phyloP scores from a whole-genome alignment of 2,113 vertebrate genomes.

The Dendropsophus ebraccatus region DNA sequence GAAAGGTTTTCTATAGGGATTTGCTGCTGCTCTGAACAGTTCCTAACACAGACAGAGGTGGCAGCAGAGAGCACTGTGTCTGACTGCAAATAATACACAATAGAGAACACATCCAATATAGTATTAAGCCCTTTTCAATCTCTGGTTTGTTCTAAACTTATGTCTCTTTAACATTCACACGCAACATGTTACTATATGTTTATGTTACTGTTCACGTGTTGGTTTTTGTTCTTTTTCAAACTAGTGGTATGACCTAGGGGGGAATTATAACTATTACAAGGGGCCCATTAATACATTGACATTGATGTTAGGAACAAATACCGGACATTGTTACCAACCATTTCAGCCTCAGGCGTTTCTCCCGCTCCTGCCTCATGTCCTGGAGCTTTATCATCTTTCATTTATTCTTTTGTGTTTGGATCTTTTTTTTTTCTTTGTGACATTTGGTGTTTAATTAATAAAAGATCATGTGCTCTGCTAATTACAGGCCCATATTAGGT shows the following conservation, averaged over 20 bases:
- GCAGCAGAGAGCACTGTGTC: no score
- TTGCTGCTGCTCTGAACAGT: no score
- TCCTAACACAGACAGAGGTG: no score
- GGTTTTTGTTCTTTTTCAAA: no score
- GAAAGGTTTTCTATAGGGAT: no score
- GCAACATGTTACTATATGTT: no score
- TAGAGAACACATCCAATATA: no score
- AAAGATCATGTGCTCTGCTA: background rate
- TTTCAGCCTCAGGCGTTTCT: background rate
- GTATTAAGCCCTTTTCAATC: no score
- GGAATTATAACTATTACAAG: background rate
- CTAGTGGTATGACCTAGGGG: background rate
- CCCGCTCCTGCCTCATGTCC: background rate
- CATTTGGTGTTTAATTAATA: background rate
- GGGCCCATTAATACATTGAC: background rate
- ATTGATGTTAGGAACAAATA: background rate
- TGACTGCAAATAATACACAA: no score
- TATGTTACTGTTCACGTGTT: no score
- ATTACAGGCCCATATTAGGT: background rate
- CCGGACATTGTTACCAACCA: background rate
- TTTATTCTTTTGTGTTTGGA: background rate
- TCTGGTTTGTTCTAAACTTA: no score
- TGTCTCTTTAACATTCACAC: no score
- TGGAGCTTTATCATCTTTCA: background rate
- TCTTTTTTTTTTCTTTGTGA: background rate